Conservation (phyloP, 2,888 invertebrate genomes). For the Melolontha melolontha region DNA sequence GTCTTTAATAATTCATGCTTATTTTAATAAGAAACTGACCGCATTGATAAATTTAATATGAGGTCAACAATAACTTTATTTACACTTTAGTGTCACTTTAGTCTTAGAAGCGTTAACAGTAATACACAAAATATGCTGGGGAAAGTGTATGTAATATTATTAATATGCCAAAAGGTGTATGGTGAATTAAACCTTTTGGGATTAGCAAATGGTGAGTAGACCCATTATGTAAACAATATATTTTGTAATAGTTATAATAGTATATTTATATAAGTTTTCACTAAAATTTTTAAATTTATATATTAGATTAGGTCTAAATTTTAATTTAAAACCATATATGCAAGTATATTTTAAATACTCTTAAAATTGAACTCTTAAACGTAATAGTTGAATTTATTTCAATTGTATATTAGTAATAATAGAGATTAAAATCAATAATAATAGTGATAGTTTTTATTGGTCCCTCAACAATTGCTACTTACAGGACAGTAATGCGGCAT, state of each 20-base stretch:
- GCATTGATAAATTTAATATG: conserved; percentile 14
- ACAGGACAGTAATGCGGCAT: too few species aligned
- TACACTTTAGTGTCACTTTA: not conserved
- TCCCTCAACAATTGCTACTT: too few species aligned
- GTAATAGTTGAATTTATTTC: too few species aligned
- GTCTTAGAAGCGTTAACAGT: not conserved
- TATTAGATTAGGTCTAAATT: not conserved
- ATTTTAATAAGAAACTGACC: conserved; percentile 6
- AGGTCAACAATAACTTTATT: conserved; percentile 3
- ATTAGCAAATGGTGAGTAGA: conserved; percentile 20
- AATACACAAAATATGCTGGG: conserved; percentile 14
- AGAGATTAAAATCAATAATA: too few species aligned
- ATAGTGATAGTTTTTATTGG: too few species aligned
- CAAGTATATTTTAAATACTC: too few species aligned
- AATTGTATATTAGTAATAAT: too few species aligned
- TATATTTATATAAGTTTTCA: not conserved
- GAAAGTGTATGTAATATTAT: conserved; percentile 4
- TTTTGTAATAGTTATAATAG: not conserved
- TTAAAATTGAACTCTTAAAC: too few species aligned
- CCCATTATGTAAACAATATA: not conserved
- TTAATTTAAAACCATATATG: too few species aligned
- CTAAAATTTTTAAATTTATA: not conserved
- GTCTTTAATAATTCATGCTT: not conserved
- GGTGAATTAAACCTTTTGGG: conserved; percentile 22
- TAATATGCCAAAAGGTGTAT: not conserved